A percentile compares a stretch with the other conserved stretches of the same genome.
These are phyloP conservation scores for Stegana nigrithorax DNA, from an alignment of 2,888 invertebrate species.

Conservation along the genomic window DNA sequence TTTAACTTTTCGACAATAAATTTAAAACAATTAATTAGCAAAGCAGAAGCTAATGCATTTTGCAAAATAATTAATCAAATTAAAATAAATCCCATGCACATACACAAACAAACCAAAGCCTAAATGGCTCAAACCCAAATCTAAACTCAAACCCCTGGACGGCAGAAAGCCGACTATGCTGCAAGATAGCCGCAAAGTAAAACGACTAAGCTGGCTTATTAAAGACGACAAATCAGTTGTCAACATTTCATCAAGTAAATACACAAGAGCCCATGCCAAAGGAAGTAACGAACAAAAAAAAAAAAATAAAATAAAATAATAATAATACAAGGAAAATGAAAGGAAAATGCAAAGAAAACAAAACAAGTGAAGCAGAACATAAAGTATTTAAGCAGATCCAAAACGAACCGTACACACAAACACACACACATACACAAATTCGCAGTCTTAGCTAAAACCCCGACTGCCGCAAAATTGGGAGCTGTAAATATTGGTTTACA, in stretches of 20 bases:
- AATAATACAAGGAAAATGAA: not conserved
- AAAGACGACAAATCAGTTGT: conserved; percentile 39
- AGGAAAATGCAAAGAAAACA: too few species aligned
- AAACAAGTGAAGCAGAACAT: too few species aligned
- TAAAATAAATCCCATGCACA: too few species aligned
- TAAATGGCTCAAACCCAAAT: not conserved
- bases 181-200: too few species aligned
- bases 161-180: too few species aligned
- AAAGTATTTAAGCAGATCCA: too few species aligned
- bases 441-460: too few species aligned
- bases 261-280: too few species aligned
- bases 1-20: not conserved
- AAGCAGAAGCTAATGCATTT: conserved; percentile 32
- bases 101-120: not conserved
- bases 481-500: conserved; percentile 45
- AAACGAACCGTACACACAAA: too few species aligned
- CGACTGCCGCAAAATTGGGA: too few species aligned
- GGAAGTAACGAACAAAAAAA: not conserved
- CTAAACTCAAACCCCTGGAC: not conserved
- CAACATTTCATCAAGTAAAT: conserved; percentile 25
- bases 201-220: too few species aligned
- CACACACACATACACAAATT: not conserved
- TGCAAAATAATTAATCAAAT: conserved; percentile 46
- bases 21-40: conserved; percentile 21
- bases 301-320: not conserved